A percentile compares a stretch with the other conserved stretches of the same genome.
These are phyloP conservation scores for Rhineura floridana DNA, from an alignment of 2,113 vertebrate species.

Conservation along the genomic window DNA sequence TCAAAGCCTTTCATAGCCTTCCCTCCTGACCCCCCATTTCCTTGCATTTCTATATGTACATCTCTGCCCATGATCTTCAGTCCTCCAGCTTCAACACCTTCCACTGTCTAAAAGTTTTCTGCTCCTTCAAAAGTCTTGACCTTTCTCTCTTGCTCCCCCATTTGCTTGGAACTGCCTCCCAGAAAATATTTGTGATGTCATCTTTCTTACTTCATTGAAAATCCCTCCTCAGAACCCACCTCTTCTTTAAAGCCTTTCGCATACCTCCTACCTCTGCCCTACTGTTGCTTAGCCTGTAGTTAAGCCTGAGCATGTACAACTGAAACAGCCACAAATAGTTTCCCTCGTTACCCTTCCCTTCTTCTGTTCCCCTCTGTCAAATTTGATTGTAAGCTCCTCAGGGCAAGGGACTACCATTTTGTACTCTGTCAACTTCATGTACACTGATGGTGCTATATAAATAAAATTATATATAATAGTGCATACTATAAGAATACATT, in stretches of 20 bases:
- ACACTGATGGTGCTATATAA: background rate
- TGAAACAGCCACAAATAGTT: background rate
- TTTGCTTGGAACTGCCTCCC: no score
- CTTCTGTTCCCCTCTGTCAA: background rate
- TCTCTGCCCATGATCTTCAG: no score
- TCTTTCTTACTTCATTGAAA: background rate
- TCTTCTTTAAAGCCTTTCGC: background rate
- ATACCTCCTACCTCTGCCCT: background rate
- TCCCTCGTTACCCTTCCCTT: background rate
- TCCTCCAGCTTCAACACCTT: no score
- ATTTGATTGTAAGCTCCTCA: background rate
- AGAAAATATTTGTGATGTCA: background rate
- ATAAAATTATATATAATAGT: no score
- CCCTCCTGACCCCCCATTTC: no score
- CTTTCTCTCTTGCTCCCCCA: no score
- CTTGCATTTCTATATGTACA: no score
- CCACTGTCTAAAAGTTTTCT: no score
- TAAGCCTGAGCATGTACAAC: background rate
- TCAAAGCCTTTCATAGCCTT: no score
- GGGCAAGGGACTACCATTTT: background rate
- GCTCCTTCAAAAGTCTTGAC: no score
- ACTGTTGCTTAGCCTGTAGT: no score
- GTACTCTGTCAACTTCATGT: background rate
- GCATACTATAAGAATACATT: background rate
- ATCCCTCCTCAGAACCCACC: no score